Base-by-base conservation (phyloP, 2,888 invertebrate species). In the Podotricha telesiphe region DNA sequence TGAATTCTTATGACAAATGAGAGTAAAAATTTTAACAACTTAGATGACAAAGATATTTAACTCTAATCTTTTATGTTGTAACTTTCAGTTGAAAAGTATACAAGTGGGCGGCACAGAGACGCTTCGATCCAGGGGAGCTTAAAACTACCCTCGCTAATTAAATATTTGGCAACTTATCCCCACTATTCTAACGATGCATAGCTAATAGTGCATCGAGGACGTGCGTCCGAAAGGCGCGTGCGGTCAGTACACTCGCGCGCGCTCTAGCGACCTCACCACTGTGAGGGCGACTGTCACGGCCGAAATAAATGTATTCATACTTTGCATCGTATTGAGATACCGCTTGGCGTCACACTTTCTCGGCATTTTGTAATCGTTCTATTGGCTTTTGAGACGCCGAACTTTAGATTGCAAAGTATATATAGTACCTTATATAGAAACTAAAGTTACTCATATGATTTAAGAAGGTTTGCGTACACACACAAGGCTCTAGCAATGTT, bases 221-320 rank as follows among this genome's bases (percentile, higher is more conserved):
- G 76, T 76, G 74, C 84, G 86, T 85, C 83, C 85, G 82, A 86
- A 82, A 80, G 82, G 74, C 74, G 79, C 83, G 82, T 85, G 83
- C 88, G 89, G 88, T 87, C 91, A 92, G 91, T 91, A 87, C 86
- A 85, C 88, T 85, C 89, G 87, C 87, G 88, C 80, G 84, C 88
- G 87, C 82, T 86, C 87, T 76, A 80, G 82, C 81, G 88, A 74
- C 70, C 69, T 56, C 81, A 76, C 80, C 83, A 80, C 79, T 78
- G 80, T 84, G 84, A 82, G 42, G 55, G 37, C 34, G 37, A 40
- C 34, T 55, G 58, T 68, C 59, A 68, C 64, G 59, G 63, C 47
- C 45, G 42, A 61, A 59, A 61, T 53, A 59, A 65, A 65, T 56
- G 55, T 62, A 63, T 53, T 55, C 62, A 58, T 58, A 50, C 55